Percentiles rank a stretch among this genome's conserved stretches.
Evolutionary conservation across 1,140 invertebrate species (phyloP).

Genomic region (Leptopilina clavipes): DNA sequence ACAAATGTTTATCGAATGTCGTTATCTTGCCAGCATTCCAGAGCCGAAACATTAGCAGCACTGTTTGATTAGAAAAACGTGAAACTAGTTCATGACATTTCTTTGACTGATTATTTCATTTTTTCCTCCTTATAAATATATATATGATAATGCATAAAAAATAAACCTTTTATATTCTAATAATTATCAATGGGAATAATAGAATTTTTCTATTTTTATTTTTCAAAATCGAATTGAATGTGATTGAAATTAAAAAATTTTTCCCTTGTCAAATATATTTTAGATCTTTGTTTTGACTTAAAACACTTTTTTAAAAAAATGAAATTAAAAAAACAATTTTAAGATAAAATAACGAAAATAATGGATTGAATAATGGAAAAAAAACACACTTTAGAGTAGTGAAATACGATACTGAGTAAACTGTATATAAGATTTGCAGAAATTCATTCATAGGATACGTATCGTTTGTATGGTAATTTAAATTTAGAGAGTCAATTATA

Average conservation of each 20-base stretch:
- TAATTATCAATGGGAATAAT: no score
- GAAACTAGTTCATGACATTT: neutral
- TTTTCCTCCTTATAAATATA: neutral
- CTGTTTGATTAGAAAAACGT: neutral
- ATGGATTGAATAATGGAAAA: no score
- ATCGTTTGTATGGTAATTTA: constrained; percentile 17
- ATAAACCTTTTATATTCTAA: no score
- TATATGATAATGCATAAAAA: neutral
- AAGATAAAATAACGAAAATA: no score
- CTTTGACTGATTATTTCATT: neutral
- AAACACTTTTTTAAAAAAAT: no score
- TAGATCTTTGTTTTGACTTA: no score
- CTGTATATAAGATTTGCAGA: neutral
- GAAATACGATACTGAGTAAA: constrained; percentile 7
- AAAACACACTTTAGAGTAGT: neutral
- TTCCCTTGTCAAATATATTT: no score
- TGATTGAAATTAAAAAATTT: no score
- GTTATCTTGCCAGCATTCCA: constrained; percentile 13
- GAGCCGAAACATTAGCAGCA: constrained; percentile 8
- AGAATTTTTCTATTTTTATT: no score
- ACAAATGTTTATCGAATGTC: constrained; percentile 7
- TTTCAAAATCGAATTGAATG: no score
- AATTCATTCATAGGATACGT: constrained; percentile 4
- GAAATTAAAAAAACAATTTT: no score
- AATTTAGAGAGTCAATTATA: constrained; percentile 33